phyloP scores from a whole-genome alignment of 2,888 invertebrate genomes.

The Leucoma salicis region DNA sequence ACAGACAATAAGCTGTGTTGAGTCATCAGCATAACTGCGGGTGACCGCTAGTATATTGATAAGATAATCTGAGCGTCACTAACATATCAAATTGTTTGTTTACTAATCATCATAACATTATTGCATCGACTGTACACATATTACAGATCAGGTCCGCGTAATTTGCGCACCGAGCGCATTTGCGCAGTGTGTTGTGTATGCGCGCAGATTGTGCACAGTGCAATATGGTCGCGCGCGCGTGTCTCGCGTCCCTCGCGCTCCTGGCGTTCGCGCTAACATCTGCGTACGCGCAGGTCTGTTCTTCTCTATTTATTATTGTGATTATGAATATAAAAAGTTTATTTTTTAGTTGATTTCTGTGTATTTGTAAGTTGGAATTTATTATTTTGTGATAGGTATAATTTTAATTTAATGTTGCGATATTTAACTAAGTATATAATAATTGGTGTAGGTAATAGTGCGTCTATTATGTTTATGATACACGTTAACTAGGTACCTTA shows the following conservation, averaged over 20 bases:
- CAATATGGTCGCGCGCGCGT: slow-evolving; percentile 51
- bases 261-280: slow-evolving; percentile 21
- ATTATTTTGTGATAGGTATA: background rate
- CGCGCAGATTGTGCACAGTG: slow-evolving; percentile 40
- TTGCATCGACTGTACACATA: slow-evolving; percentile 6
- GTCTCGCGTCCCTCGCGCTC: slow-evolving; percentile 42
- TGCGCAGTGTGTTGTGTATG: slow-evolving; percentile 44
- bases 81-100: background rate
- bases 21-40: background rate
- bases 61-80: background rate
- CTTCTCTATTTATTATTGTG: background rate
- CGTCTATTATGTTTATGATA: no score
- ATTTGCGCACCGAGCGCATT: slow-evolving; percentile 28
- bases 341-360: background rate
- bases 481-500: no score
- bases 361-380: background rate
- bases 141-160: slow-evolving; percentile 19
- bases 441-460: no score
- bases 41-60: no score
- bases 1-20: background rate
- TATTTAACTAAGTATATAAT: no score
- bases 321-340: background rate
- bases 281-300: slow-evolving; percentile 49
- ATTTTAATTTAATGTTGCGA: no score
- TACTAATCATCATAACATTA: background rate